Conservation (phyloP, 2,113 vertebrate species). For the Protobothrops mucrosquamatus region DNA sequence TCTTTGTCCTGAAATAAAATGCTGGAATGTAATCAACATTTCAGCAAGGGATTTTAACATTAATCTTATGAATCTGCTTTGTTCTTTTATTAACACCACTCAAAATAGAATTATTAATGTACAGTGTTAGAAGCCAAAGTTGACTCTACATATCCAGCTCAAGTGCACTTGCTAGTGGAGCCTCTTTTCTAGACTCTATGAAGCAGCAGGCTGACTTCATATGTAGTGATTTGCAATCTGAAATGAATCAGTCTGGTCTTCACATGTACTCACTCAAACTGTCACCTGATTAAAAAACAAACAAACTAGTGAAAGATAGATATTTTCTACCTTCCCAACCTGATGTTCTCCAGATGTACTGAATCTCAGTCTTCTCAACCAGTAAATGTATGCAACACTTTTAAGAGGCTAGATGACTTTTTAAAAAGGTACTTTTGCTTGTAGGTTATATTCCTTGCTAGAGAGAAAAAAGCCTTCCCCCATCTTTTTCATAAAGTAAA, state of each 20-base stretch:
- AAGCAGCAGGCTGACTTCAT: not conserved
- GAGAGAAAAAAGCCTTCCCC: not conserved
- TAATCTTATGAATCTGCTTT: not conserved
- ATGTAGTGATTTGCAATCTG: not conserved
- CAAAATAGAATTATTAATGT: not conserved
- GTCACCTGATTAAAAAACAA: not conserved
- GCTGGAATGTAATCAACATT: not conserved
- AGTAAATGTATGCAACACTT: not conserved
- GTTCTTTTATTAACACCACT: slow-evolving; percentile 2
- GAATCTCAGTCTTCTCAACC: not conserved
- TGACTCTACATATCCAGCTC: not conserved
- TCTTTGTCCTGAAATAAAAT: not conserved
- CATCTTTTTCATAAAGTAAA: not conserved
- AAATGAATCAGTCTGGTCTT: not conserved
- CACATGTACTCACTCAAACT: not conserved
- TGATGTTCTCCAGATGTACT: not conserved
- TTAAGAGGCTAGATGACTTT: not conserved
- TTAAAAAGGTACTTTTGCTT: not conserved
- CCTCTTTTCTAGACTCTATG: not conserved
- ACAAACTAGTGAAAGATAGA: not conserved
- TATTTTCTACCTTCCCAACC: not conserved
- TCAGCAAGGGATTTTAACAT: not conserved
- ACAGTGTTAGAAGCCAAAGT: not conserved
- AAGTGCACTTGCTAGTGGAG: not conserved
- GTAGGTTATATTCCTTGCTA: not conserved